Base-by-base conservation (phyloP, 2,113 vertebrate genomes). In the Notiomystis cincta region DNA sequence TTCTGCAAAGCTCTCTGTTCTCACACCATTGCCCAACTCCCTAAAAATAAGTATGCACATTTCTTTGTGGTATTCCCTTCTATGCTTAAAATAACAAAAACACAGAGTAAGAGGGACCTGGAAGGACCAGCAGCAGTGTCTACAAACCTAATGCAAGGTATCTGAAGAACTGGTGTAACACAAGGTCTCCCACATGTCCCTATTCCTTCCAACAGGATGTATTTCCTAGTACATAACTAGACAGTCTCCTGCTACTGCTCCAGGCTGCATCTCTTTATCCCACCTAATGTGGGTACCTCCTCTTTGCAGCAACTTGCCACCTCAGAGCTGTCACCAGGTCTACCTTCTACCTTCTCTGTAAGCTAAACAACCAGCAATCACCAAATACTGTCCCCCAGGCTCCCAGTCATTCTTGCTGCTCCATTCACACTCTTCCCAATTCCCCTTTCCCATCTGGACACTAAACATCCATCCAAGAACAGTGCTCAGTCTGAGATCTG, bases 181-280 rank as follows among this genome's bases (percentile, higher is more conserved):
- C 0, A 40, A 8, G 10, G 35, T n/a, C 17, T 58, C 13, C 48
- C 64, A 31, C 3, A 3, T 13, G 14, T 17, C 35, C 35, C 22
- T 77, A 10, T 13, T 76, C 42, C 33, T 51, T 89, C 30, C 11
- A 7, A 45, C 3, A 47, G 15, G 28, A 35, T 11, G 37, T 19
- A 18, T 33, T 56, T 57, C 60, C 40, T 20, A n/a, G 5, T 6
- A 24, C 13, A 28, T 10, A 37, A 72, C 33, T 28, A 30, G 16
- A 58, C 40, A 40, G 42, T 53, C 51, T 38, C 61, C 51, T 57
- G 20, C 33, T 65, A 13, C 19, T 60, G 45, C 24, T 71, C 53
- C 38, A 50, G 31, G 16, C 14, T 35, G 33, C 13, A 7, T 38
- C 44, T 33, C 30, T 40, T 56, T 44, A 17, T 35, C 48, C 44